phyloP scores from a whole-genome alignment of 1,140 invertebrate species.

The Hylaeus volcanicus region DNA sequence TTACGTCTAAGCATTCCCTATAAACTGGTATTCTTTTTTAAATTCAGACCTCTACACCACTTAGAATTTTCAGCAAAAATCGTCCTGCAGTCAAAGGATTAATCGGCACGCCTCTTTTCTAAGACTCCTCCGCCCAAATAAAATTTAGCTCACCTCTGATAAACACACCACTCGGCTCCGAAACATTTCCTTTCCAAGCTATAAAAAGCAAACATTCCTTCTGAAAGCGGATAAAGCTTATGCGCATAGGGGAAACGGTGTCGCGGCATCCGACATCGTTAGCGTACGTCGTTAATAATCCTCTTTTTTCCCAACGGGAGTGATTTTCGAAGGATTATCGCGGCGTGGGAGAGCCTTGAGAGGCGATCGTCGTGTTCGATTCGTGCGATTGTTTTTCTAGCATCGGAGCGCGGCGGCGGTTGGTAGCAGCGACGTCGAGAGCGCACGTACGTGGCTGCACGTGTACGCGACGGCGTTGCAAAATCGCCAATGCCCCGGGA shows the following conservation, averaged over 20 bases:
- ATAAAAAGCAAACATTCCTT: no score
- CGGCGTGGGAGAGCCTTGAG: slow-evolving; percentile 28
- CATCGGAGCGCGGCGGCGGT: neutral
- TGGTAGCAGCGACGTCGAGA: neutral
- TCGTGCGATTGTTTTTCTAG: slow-evolving; percentile 10
- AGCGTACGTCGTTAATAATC: neutral
- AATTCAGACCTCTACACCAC: no score
- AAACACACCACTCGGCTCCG: no score
- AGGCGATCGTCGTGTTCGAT: slow-evolving; percentile 15
- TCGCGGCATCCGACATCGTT: neutral
- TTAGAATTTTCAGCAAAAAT: no score
- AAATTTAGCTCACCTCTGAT: no score
- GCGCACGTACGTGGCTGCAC: neutral
- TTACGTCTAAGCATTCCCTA: no score
- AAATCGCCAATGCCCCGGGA: slow-evolving; percentile 56
- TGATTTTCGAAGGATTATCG: slow-evolving; percentile 48
- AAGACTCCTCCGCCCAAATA: no score
- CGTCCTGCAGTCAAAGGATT: no score
- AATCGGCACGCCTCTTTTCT: no score
- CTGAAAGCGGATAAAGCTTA: no score
- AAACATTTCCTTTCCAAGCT: no score
- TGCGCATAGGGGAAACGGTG: neutral
- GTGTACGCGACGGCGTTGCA: slow-evolving; percentile 24
- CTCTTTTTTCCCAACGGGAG: neutral
- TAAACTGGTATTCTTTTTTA: no score